Conservation (phyloP, 2,888 invertebrate genomes). For the Sepiola atlantica region DNA sequence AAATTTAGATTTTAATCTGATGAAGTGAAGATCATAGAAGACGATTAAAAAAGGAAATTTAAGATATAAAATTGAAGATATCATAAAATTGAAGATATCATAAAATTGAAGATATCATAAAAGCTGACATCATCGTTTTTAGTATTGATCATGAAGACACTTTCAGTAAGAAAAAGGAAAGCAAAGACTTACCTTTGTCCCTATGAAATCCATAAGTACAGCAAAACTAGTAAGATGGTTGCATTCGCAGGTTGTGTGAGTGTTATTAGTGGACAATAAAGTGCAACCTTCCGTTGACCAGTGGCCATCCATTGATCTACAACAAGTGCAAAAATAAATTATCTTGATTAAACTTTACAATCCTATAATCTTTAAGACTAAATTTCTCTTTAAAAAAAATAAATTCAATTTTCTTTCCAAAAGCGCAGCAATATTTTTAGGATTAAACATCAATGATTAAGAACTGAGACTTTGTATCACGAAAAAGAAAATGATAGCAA, state of each 20-base stretch:
- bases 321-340: conserved; percentile 37
- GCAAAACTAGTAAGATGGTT: conserved; percentile 74
- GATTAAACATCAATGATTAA: not conserved
- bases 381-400: too few relatives aligned
- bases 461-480: not conserved
- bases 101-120: not conserved
- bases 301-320: conserved; percentile 52
- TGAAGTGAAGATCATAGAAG: not conserved
- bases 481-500: not conserved
- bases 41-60: not conserved
- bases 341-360: not conserved
- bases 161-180: conserved; percentile 58
- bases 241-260: conserved; percentile 71
- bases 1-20: not conserved
- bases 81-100: too few relatives aligned
- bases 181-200: conserved; percentile 60
- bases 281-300: conserved; percentile 67
- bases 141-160: not conserved
- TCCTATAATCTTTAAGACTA: not conserved
- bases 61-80: too few relatives aligned
- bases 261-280: conserved; percentile 58
- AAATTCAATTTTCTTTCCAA: too few relatives aligned
- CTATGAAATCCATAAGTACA: conserved; percentile 72
- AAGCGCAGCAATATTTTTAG: not conserved
- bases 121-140: not conserved